A percentile compares a stretch with the other conserved stretches of the same genome.
Conservation (phyloP, 2,113 vertebrate genomes). For the Euleptes europaea region DNA sequence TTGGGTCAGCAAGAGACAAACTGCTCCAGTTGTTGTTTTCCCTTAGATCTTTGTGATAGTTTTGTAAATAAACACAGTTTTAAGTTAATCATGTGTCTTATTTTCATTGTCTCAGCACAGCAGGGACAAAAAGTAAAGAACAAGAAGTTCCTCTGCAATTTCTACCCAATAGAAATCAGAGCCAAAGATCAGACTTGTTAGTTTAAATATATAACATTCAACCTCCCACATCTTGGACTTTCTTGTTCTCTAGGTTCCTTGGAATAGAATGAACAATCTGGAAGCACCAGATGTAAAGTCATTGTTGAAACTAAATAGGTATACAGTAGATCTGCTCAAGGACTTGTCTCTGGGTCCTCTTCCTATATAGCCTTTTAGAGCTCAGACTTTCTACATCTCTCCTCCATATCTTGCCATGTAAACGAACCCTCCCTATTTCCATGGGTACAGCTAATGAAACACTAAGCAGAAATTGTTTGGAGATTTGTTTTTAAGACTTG, state of each 20-base stretch:
- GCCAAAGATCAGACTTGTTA: not conserved
- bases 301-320: not conserved
- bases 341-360: not conserved
- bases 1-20: no score
- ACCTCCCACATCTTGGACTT: not conserved
- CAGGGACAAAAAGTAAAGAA: not conserved
- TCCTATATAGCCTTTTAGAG: not conserved
- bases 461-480: not conserved
- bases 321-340: not conserved
- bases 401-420: not conserved
- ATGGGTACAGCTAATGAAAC: not conserved
- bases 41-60: no score
- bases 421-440: no score
- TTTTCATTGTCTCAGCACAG: no score
- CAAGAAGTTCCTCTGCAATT: not conserved
- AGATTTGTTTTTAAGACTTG: not conserved
- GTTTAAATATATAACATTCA: not conserved
- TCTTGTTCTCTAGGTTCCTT: not conserved
- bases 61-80: no score
- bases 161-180: not conserved
- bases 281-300: not conserved
- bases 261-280: not conserved
- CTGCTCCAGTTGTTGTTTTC: no score
- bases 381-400: not conserved
- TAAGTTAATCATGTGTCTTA: no score